Evolutionary conservation across 2,113 vertebrate genomes (phyloP), one percentile per base, ranked within the genome.

Genomic region (Salvelinus fontinalis): DNA sequence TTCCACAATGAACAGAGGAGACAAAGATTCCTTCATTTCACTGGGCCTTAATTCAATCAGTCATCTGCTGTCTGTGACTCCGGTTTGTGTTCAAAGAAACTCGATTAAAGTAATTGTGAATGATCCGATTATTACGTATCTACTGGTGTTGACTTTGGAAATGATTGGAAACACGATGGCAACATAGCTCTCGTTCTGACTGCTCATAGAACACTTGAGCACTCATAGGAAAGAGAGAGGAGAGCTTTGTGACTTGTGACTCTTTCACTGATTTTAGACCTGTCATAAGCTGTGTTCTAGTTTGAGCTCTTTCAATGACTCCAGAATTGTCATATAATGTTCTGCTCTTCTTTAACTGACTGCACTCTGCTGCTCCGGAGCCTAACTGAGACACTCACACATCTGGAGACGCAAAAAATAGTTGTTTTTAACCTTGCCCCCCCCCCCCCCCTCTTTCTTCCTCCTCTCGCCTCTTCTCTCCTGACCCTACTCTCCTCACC

Each of bases 371-470:
- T 67, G 65, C 65, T 67, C 27, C 12, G 27, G 4, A 20, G 54
- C 18, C 20, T 57, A 22, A 62, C 8, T 22, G 2, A 22, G 59
- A 62, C 54, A 20, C 14, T 57, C 54, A 57, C 39, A 26, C 18
- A 29, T 67, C 65, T 67, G 13, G 66, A 51, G 59, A 51, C 20
- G 26, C 13, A 31, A 60, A 11, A 44, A 44, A 44, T 44, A 11
- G 39, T 73, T 77, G 27, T 70, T 34, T 83, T 85, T 83, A 83
- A 86, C 87, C 87, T 86, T 85, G 79, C 59, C 57, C 70, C 75
- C 51, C 48, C 60, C 26, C 57, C 70, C 75, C 64, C 67, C 29
- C 20, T 14, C 18, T 5, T 51, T 1, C 27, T n/a, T n/a, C 39
- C 67, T 20, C 24, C 65, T 67, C 65, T 14, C 14, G 2, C 5